Percentiles rank a stretch among this genome's conserved stretches.
Evolutionary conservation across 2,797 vertebrate genomes (phyloP).

Genomic region (Pitangus sulphuratus): DNA sequence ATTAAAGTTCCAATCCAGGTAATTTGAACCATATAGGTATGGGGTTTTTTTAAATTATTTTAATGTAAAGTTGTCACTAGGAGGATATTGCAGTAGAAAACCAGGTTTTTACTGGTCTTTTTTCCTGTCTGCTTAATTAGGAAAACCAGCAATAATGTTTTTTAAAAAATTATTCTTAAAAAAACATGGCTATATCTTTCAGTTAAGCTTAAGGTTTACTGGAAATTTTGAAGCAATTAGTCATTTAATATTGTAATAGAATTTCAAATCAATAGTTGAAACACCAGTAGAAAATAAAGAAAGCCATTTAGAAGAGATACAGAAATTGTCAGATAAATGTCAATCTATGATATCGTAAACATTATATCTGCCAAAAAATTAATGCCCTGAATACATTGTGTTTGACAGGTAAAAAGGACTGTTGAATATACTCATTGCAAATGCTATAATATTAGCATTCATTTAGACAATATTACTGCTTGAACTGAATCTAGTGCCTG

Average conservation of each 20-base stretch:
- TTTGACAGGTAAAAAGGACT: slow-evolving; percentile 37
- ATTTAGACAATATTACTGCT: neutral
- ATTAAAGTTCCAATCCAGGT: neutral
- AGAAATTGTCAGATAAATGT: slow-evolving; percentile 43
- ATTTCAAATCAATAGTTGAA: slow-evolving; percentile 24
- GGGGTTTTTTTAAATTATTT: neutral
- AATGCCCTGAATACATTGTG: neutral
- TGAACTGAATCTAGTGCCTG: neutral
- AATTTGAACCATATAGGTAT: neutral
- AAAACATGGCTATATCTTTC: neutral
- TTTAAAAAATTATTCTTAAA: neutral
- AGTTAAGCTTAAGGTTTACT: neutral
- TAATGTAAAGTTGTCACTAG: neutral
- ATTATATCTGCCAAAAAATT: slow-evolving; percentile 17
- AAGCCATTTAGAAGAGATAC: neutral
- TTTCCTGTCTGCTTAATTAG: neutral
- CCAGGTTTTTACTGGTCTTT: neutral
- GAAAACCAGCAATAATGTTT: neutral
- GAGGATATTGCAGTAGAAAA: neutral
- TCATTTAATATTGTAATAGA: neutral
- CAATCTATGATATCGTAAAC: slow-evolving; percentile 37
- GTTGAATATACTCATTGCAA: slow-evolving; percentile 1
- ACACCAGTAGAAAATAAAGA: slow-evolving; percentile 26
- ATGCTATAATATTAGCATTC: slow-evolving; percentile 33
- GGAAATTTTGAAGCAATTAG: slow-evolving; percentile 29